Evolutionary conservation across 2,797 vertebrate genomes (phyloP).

Genomic region (Lerista edwardsae): DNA sequence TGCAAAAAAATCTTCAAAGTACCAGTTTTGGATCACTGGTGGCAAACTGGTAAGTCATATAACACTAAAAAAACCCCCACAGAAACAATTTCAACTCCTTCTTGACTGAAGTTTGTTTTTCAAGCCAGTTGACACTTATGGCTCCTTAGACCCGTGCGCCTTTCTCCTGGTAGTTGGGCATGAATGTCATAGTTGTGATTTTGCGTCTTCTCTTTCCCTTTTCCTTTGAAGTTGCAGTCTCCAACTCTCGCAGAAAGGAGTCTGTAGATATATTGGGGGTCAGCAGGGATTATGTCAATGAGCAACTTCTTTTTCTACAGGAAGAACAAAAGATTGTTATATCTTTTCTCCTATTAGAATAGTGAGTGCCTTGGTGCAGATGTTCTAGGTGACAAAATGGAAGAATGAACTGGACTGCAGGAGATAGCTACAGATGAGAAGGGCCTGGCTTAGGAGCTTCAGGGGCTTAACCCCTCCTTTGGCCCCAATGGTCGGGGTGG

Average conservation of each 20-base stretch:
- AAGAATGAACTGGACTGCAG: background rate
- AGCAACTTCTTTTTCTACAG: background rate
- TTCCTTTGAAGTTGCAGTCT: background rate
- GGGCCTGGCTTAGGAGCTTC: background rate
- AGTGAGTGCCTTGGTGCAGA: background rate
- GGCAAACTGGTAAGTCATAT: constrained; percentile 91
- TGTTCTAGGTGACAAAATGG: background rate
- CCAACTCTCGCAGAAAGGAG: background rate
- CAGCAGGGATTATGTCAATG: background rate
- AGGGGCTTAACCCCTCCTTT: background rate
- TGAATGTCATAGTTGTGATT: background rate
- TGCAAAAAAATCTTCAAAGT: constrained; percentile 89
- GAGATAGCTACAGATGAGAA: background rate
- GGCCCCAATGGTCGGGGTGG: background rate
- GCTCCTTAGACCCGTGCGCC: background rate
- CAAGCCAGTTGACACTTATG: background rate
- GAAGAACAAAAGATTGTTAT: background rate
- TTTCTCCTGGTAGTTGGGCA: background rate
- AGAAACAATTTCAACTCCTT: background rate
- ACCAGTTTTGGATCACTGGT: constrained; percentile 97
- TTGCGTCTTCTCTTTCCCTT: background rate
- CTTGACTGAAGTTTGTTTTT: constrained; percentile 6
- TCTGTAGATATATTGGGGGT: background rate
- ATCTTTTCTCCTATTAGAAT: background rate
- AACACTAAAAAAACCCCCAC: no score